Evolutionary conservation across 1,140 invertebrate genomes (phyloP).

Genomic region (Procambarus clarkii): DNA sequence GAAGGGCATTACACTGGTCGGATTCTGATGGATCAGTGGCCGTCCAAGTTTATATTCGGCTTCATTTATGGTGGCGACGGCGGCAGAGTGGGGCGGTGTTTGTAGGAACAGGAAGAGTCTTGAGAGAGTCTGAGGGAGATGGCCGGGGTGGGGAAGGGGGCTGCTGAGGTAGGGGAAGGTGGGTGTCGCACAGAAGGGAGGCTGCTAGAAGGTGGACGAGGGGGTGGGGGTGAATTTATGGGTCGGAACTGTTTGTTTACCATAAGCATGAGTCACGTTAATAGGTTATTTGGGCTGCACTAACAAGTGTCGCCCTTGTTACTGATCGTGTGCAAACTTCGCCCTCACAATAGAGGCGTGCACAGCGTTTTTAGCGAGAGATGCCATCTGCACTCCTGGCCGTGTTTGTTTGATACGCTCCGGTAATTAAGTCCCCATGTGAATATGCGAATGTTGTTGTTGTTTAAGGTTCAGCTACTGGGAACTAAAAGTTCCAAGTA

Average conservation of each 20-base stretch:
- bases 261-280: constrained; percentile 38
- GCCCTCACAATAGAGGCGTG: no score
- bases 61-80: not conserved
- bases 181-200: not conserved
- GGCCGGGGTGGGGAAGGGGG: no score
- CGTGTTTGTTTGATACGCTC: no score
- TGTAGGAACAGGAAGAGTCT: no score
- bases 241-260: constrained; percentile 15
- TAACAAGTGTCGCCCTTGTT: not conserved
- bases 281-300: constrained; percentile 21
- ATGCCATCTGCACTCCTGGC: no score
- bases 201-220: not conserved
- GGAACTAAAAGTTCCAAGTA: no score
- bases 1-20: not conserved
- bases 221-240: constrained; percentile 11
- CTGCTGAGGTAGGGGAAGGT: not conserved
- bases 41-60: constrained; percentile 13
- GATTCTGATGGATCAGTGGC: constrained; percentile 21
- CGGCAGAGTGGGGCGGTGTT: no score
- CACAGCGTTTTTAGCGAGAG: no score
- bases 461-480: no score
- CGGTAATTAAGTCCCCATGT: no score
- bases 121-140: no score
- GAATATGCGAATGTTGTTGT: no score
- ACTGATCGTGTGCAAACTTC: not conserved